phyloP scores from a whole-genome alignment of 2,113 vertebrate genomes.

The Rhea pennata region DNA sequence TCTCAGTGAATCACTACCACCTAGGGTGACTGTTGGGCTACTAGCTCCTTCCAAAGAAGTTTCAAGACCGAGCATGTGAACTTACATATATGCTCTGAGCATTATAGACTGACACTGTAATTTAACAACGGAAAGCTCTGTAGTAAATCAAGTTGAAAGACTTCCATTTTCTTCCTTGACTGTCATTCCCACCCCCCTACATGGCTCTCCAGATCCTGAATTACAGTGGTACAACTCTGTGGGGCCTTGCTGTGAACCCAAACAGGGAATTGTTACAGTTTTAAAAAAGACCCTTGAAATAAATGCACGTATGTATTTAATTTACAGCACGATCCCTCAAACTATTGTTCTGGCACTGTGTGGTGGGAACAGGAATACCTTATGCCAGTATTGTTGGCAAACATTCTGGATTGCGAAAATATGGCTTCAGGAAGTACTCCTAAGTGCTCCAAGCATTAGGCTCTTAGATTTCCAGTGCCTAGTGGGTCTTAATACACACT shows the following conservation, averaged over 20 bases:
- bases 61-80: background rate
- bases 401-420: slow-evolving; percentile 24
- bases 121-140: background rate
- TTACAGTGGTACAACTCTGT: background rate
- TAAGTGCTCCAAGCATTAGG: background rate
- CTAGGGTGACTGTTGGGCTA: background rate
- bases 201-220: background rate
- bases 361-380: slow-evolving; percentile 36
- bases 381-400: slow-evolving; percentile 49
- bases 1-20: background rate
- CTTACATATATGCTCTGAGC: background rate
- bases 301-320: slow-evolving; percentile 54
- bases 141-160: background rate
- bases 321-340: slow-evolving; percentile 39
- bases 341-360: slow-evolving; percentile 44
- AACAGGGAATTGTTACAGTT: slow-evolving; percentile 12
- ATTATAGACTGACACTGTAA: background rate
- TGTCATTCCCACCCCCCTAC: background rate
- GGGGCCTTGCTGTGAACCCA: background rate
- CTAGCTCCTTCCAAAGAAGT: background rate
- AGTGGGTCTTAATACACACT: background rate
- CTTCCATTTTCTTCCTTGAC: background rate
- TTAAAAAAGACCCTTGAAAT: background rate
- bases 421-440: background rate
- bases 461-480: background rate